phyloP scores from a whole-genome alignment of 1,140 invertebrate species.

The Cylas formicarius region DNA sequence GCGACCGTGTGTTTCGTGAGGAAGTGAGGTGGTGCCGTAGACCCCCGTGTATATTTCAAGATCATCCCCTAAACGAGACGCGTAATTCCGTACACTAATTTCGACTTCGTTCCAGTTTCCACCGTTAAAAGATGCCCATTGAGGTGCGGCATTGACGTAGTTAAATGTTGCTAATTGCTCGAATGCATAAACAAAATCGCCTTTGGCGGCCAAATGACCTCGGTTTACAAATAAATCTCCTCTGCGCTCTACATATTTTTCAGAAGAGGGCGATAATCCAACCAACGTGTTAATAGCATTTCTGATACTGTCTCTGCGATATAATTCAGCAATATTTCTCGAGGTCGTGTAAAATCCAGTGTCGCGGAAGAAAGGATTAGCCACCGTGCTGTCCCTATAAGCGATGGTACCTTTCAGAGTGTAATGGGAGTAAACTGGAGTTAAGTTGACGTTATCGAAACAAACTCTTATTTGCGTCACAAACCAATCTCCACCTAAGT shows the following conservation, averaged over 20 bases:
- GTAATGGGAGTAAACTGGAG: slow-evolving; percentile 29
- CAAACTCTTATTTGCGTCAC: slow-evolving; percentile 30
- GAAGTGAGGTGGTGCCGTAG: slow-evolving; percentile 46
- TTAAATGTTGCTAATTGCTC: slow-evolving; percentile 57
- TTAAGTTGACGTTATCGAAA: slow-evolving; percentile 27
- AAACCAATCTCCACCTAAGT: slow-evolving; percentile 22
- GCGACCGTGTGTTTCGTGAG: slow-evolving; percentile 23
- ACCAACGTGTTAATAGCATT: slow-evolving; percentile 32
- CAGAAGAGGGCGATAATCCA: slow-evolving; percentile 30
- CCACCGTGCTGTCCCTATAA: slow-evolving; percentile 30
- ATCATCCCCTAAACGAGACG: slow-evolving; percentile 27
- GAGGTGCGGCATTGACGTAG: slow-evolving; percentile 50
- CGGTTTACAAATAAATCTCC: slow-evolving; percentile 54
- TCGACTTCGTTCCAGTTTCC: slow-evolving; percentile 50
- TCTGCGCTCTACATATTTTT: slow-evolving; percentile 36
- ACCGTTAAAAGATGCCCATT: slow-evolving; percentile 52
- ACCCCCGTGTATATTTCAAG: slow-evolving; percentile 52
- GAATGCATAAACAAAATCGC: slow-evolving; percentile 54
- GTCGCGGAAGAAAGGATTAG: slow-evolving; percentile 34
- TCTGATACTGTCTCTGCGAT: slow-evolving; percentile 31
- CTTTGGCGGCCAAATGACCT: slow-evolving; percentile 62
- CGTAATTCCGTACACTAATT: slow-evolving; percentile 41
- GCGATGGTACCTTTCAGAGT: slow-evolving; percentile 31
- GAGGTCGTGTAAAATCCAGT: slow-evolving; percentile 33
- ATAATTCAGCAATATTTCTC: slow-evolving; percentile 29